Base-by-base conservation (phyloP, 1,140 invertebrate species). In the Thaumatotibia leucotreta region DNA sequence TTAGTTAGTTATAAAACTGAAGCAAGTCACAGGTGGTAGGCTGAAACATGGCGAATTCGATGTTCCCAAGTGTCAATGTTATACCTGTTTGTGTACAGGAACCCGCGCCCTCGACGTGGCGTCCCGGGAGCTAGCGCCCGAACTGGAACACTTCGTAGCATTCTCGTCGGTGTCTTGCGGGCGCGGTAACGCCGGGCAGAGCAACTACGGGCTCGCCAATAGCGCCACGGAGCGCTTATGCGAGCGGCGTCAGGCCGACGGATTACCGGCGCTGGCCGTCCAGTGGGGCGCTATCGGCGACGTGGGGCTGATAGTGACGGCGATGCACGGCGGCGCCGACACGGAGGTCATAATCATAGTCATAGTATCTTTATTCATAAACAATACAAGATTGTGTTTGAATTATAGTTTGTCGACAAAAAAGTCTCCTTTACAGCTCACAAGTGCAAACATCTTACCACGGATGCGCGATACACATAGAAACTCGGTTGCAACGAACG, bases 251-350 rank as follows among this genome's bases (percentile, higher is more conserved):
- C 95, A 95, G 80, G 92, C 92, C 10, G 94, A 94, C 79, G 97
- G 96, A n/a, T 88, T 98, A 32, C 84, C 84, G 33, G 94, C 93
- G 39, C 91, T 98, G 14, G 97, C 98, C 23, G 97, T 99, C 71
- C 98, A 99, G 87, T 99, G 98, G 98, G 98, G 98, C 74, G 97
- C 98, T 45, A 97, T 99, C 78, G 98, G 83, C 65, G 98, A 99
- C 88, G 98, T 99, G 20, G 98, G 98, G 66, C 91, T 99, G 22
- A 94, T 99, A 63, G 82, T 97, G 67, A 97, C 98, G 69, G 96
- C 94, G 31, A 95, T 98, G 92, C 77, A 77, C 66, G 96, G 96
- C 22, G 93, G 93, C 68, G 97, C 98, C 82, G 97, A 98, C n/a
- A 96, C 95, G 0, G 96, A 97, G 63, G n/a, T n/a, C n/a, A n/a